These are phyloP conservation scores for Cenopis cana DNA, from an alignment of 2,888 invertebrate genomes.

Conservation along the genomic window DNA sequence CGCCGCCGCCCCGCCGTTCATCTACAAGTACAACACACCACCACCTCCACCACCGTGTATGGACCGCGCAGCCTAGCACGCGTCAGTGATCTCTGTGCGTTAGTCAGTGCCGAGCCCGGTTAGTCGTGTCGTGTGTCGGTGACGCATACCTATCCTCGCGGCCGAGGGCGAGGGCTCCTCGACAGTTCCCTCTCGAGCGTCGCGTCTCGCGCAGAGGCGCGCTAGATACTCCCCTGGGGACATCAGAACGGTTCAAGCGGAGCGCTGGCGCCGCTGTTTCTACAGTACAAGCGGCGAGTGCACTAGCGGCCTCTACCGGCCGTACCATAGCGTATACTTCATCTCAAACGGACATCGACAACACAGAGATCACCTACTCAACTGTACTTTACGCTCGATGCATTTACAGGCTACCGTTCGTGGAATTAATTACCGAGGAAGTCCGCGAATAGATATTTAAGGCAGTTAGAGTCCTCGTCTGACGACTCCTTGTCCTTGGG, in stretches of 20 bases:
- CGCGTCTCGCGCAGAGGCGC: conserved; percentile 65
- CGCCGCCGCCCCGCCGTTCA: conserved; percentile 79
- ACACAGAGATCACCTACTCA: conserved; percentile 76
- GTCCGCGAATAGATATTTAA: conserved; percentile 89
- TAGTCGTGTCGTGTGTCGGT: conserved; percentile 46
- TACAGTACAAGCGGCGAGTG: conserved; percentile 43
- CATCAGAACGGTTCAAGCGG: conserved; percentile 49
- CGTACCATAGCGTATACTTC: conserved; percentile 50
- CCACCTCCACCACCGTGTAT: conserved; percentile 54
- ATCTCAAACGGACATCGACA: conserved; percentile 72
- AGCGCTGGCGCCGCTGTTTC: conserved; percentile 4
- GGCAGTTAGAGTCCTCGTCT: conserved; percentile 87
- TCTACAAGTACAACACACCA: conserved; percentile 48
- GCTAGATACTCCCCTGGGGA: conserved; percentile 76
- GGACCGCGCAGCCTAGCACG: conserved; percentile 49
- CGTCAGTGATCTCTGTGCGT: conserved; percentile 65
- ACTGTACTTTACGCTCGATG: conserved; percentile 54
- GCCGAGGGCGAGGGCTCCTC: conserved; percentile 44
- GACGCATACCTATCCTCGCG: conserved; percentile 59
- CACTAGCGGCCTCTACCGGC: conserved; percentile 47
- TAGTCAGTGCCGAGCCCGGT: conserved; percentile 42
- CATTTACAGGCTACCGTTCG: conserved; percentile 52
- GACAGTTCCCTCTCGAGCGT: conserved; percentile 33
- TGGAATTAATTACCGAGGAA: conserved; percentile 87
- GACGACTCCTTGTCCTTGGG: conserved; percentile 79